Evolutionary conservation across 2,797 vertebrate genomes (phyloP).

Genomic region (Uromys caudimaculatus): DNA sequence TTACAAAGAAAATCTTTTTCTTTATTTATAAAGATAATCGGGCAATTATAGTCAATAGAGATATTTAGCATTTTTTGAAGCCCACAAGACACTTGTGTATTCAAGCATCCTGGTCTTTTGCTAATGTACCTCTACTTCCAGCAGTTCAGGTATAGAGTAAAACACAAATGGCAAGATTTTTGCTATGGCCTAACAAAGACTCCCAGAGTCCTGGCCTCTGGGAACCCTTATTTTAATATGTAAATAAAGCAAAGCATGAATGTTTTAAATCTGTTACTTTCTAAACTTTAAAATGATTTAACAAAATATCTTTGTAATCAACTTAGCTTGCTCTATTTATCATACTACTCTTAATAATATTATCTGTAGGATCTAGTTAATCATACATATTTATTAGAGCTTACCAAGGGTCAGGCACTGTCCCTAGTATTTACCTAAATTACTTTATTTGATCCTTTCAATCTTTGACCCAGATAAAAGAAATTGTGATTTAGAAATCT

Average conservation of each 20-base stretch:
- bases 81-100: not conserved
- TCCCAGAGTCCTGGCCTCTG: not conserved
- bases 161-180: not conserved
- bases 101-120: not conserved
- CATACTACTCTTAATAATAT: not conserved
- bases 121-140: not conserved
- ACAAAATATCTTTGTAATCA: not conserved
- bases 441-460: constrained; percentile 1
- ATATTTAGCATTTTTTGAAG: not conserved
- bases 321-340: not conserved
- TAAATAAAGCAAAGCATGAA: not conserved
- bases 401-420: not conserved
- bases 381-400: constrained; percentile 14
- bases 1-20: not conserved
- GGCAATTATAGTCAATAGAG: not conserved
- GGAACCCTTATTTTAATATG: not conserved
- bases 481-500: constrained; percentile 23
- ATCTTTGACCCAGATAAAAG: constrained; percentile 7
- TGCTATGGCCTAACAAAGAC: not conserved
- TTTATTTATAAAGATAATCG: not conserved
- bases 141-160: not conserved
- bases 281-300: not conserved
- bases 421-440: constrained; percentile 23
- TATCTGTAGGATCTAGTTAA: not conserved
- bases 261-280: not conserved